These are phyloP conservation scores for Drosophila hydei DNA, from an alignment of 1,140 invertebrate species.

Conservation along the genomic window DNA sequence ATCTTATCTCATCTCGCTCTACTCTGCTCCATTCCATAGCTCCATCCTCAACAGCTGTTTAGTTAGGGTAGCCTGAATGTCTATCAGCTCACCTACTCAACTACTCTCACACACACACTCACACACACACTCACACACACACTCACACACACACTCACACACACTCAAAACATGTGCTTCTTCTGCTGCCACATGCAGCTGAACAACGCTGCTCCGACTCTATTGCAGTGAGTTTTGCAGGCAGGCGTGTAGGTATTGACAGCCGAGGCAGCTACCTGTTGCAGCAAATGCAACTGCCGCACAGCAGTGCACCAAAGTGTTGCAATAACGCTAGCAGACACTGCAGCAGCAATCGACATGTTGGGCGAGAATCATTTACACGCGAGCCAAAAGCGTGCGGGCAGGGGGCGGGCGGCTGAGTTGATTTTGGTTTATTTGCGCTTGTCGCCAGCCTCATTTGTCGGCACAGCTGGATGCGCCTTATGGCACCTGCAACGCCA, in stretches of 20 bases:
- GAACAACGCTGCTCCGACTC: slow-evolving; percentile 47
- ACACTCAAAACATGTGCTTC: slow-evolving; percentile 12
- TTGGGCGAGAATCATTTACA: slow-evolving; percentile 76
- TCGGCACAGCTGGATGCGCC: slow-evolving; percentile 77
- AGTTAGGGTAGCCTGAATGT: slow-evolving; percentile 27
- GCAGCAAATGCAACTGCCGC: slow-evolving; percentile 35
- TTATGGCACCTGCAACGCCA: slow-evolving; percentile 54
- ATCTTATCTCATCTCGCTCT: no score
- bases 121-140: slow-evolving; percentile 15
- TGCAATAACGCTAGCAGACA: slow-evolving; percentile 38
- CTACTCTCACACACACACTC: background rate
- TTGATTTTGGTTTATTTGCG: slow-evolving; percentile 81
- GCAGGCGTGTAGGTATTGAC: slow-evolving; percentile 80
- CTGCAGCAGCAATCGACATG: slow-evolving; percentile 60
- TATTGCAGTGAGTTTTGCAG: slow-evolving; percentile 35
- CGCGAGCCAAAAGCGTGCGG: slow-evolving; percentile 46
- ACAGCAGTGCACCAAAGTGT: slow-evolving; percentile 42
- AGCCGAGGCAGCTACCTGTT: slow-evolving; percentile 66
- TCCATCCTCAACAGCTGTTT: background rate
- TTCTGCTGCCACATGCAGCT: slow-evolving; percentile 26
- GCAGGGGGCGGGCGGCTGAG: slow-evolving; percentile 18
- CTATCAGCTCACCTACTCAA: slow-evolving; percentile 30
- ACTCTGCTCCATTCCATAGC: background rate
- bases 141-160: slow-evolving; percentile 1
- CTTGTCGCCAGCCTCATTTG: slow-evolving; percentile 79